phyloP scores from a whole-genome alignment of 2,797 vertebrate species.

The Pristis pectinata region DNA sequence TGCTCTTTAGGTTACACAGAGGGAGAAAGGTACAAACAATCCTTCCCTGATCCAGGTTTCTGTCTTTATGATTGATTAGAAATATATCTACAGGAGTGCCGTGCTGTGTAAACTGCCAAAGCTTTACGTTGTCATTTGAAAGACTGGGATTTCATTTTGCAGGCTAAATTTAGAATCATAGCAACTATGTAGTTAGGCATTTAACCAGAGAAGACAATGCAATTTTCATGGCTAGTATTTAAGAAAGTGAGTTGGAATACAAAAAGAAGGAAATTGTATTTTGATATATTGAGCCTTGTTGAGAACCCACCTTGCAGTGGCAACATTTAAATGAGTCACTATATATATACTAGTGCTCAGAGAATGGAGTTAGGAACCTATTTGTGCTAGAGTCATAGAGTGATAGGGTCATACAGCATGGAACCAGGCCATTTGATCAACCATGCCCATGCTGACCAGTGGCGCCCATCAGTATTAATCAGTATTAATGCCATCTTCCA shows the following conservation, averaged over 20 bases:
- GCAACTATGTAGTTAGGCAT: not conserved
- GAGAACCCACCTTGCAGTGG: not conserved
- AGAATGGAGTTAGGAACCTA: not conserved
- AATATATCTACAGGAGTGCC: not conserved
- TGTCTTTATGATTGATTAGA: not conserved
- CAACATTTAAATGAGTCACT: not conserved
- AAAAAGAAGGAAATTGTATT: not conserved
- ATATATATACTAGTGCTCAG: not conserved
- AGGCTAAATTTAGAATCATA: not conserved
- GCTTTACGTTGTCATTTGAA: not conserved
- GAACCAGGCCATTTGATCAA: too few species aligned
- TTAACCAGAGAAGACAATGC: not conserved
- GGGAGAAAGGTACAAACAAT: not conserved
- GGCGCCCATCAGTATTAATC: too few species aligned
- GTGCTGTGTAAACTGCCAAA: not conserved
- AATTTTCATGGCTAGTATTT: not conserved
- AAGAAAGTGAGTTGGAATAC: not conserved
- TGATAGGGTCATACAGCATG: too few species aligned
- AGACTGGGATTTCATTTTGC: not conserved
- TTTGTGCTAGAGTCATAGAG: too few species aligned
- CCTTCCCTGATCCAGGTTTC: not conserved
- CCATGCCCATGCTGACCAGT: too few species aligned
- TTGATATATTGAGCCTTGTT: not conserved
- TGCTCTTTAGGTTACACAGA: not conserved
- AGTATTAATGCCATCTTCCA: too few species aligned